Conservation (phyloP, 2,113 vertebrate genomes). For the Meriones unguiculatus region DNA sequence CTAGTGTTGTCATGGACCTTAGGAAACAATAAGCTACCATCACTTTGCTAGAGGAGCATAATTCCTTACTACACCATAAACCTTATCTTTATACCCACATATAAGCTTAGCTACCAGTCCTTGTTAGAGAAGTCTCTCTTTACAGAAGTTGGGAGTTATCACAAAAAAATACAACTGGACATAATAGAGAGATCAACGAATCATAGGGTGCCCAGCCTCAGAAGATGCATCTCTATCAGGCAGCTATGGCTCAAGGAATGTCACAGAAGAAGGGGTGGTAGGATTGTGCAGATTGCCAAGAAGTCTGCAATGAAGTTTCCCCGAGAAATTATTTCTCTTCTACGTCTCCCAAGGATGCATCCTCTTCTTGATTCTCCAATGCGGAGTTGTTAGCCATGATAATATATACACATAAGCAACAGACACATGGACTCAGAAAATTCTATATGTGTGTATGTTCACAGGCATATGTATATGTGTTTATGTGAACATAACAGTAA, state of each 20-base stretch:
- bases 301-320: background rate
- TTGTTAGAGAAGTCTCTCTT: background rate
- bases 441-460: background rate
- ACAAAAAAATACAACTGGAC: background rate
- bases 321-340: background rate
- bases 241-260: background rate
- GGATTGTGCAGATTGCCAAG: background rate
- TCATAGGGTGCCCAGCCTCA: background rate
- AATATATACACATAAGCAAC: background rate
- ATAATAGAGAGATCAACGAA: background rate
- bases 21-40: background rate
- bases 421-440: background rate
- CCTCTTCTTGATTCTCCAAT: background rate
- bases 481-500: background rate
- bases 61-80: background rate
- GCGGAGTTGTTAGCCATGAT: background rate
- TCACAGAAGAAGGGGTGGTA: background rate
- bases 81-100: background rate
- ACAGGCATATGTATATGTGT: background rate
- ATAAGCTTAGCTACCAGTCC: background rate
- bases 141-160: background rate
- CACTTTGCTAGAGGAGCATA: background rate
- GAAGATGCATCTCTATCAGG: background rate
- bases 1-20: background rate
- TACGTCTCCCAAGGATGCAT: background rate